Evolutionary conservation across 2,888 invertebrate genomes (phyloP), one percentile per base, ranked within the genome.

Genomic region (Leptopilina drosophilae): DNA sequence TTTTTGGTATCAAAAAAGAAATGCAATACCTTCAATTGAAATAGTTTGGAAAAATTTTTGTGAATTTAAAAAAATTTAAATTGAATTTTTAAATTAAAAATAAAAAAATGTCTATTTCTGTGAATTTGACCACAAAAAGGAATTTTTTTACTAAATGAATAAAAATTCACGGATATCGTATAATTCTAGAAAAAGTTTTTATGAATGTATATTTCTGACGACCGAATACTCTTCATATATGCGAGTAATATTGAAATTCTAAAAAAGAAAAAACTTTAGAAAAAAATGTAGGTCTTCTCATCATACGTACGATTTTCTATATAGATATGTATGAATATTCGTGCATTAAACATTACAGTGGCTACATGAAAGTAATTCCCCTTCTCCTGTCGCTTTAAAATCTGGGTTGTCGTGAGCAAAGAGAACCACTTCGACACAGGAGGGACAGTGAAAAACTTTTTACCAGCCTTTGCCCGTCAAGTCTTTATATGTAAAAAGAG

Each of bases 391-490:
- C 40, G 56, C 69, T 73, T 73, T 14, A 53, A 26, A 73, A 73
- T 56, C 53, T 53, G 53, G 69, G 69, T 73, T 73, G 69, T 53
- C 26, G 33, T 26, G 26, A 33, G 26, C 33, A 73, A 73, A 73
- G 69, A 69, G 69, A 69, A 73, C 56, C 73, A 33, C n/a, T 33
- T 56, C 73, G 73, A 9, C 53, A 56, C 73, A 73, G 8, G 67
- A 49, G 53, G 56, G 73, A 49, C 56, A 33, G 33, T 56, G 53
- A 73, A 53, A 73, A 73, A 73, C 56, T 73, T 73, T 33, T 56
- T 49, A n/a, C 56, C 73, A 56, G 33, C 33, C 73, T 26, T 33
- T 73, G 56, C 49, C 33, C 56, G 8, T 14, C 53, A n/a, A 56
- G 33, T 73, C 56, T 42, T 42, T 56, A 56, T 73, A 33, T 33